Percentiles rank a stretch among this genome's conserved stretches.
These are phyloP conservation scores for Tillus elongatus DNA, from an alignment of 2,888 invertebrate species.

Conservation along the genomic window DNA sequence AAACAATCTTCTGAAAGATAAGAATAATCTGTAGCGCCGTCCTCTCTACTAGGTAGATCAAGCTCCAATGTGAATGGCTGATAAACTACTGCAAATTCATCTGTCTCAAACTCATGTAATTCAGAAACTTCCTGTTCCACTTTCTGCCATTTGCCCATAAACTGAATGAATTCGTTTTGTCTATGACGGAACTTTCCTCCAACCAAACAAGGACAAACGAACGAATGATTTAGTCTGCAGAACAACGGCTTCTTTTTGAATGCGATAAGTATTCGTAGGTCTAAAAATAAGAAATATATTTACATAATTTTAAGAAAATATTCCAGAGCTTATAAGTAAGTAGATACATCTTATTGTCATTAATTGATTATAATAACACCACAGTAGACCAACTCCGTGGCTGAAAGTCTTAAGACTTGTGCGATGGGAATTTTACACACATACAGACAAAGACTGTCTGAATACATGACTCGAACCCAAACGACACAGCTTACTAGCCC, in stretches of 20 bases:
- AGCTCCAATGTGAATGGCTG: slow-evolving; percentile 45
- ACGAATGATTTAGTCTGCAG: slow-evolving; percentile 2
- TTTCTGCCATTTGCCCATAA: slow-evolving; percentile 48
- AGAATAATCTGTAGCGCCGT: slow-evolving; percentile 43
- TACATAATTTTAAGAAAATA: no score
- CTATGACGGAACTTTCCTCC: not conserved
- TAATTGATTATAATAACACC: no score
- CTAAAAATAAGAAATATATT: slow-evolving; percentile 1
- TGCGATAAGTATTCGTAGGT: not conserved
- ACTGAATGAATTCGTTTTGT: slow-evolving; percentile 36
- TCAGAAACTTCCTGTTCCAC: slow-evolving; percentile 45
- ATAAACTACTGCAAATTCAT: slow-evolving; percentile 51
- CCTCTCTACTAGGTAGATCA: slow-evolving; percentile 37
- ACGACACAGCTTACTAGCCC: no score
- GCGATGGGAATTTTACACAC: no score
- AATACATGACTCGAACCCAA: no score
- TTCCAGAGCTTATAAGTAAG: no score
- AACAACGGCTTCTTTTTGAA: slow-evolving; percentile 1
- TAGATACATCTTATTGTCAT: no score
- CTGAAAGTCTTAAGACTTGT: no score
- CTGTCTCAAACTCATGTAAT: slow-evolving; percentile 40
- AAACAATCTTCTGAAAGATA: slow-evolving; percentile 54
- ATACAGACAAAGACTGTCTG: no score
- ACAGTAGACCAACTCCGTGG: no score
- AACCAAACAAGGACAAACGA: slow-evolving; percentile 1